These are phyloP conservation scores for Ifrita kowaldi DNA, from an alignment of 2,113 vertebrate species.

Conservation along the genomic window DNA sequence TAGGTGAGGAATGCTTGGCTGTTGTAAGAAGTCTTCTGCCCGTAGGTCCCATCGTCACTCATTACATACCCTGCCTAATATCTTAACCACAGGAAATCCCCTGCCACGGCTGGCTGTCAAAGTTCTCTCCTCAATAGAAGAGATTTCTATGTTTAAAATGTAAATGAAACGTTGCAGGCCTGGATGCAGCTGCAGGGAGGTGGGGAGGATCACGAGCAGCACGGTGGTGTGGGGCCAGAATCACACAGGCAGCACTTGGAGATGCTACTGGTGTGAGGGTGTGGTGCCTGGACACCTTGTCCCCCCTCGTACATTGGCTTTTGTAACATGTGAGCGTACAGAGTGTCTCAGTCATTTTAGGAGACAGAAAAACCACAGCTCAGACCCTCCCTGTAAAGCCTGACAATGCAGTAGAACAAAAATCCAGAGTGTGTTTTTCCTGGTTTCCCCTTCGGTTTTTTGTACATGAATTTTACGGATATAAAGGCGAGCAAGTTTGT, in stretches of 20 bases:
- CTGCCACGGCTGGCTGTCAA: not conserved
- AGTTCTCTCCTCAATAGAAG: not conserved
- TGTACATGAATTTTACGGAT: not conserved
- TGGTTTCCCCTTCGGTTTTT: not conserved
- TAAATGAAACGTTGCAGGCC: not conserved
- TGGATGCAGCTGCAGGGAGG: not conserved
- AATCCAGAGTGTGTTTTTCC: not conserved
- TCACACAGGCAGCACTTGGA: fast-evolving
- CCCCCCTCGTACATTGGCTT: fast-evolving
- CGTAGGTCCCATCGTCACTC: not conserved
- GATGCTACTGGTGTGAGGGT: not conserved
- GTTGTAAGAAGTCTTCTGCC: not conserved
- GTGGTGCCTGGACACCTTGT: not conserved
- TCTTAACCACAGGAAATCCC: not conserved
- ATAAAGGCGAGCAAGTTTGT: not conserved
- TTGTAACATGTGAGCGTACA: not conserved
- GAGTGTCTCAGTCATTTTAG: not conserved
- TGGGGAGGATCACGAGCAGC: not conserved
- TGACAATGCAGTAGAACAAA: not conserved
- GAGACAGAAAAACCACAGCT: not conserved
- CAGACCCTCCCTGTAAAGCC: not conserved
- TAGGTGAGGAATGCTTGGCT: not conserved
- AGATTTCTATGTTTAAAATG: not conserved
- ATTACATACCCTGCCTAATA: not conserved
- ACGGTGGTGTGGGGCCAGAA: fast-evolving